Conservation (phyloP, 2,888 invertebrate genomes). For the Perithous albicinctus region DNA sequence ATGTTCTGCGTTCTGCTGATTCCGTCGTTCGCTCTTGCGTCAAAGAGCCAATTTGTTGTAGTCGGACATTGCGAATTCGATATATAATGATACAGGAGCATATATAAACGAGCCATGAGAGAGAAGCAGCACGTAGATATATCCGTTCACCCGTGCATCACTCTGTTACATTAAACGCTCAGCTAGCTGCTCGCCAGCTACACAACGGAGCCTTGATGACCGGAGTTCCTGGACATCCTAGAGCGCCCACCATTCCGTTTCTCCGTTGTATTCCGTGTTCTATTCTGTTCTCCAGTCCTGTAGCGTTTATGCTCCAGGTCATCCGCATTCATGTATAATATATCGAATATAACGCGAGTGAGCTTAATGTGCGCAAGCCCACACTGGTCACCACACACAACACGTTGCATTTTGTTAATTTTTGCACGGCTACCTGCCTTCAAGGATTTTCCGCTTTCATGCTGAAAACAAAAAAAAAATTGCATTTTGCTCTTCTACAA, state of each 20-base stretch:
- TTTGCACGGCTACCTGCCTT: neutral
- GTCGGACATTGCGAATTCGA: conserved; percentile 69
- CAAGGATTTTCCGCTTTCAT: neutral
- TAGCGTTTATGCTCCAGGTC: conserved; percentile 13
- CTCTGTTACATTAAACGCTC: conserved; percentile 68
- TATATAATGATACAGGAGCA: conserved; percentile 70
- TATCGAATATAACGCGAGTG: conserved; percentile 13
- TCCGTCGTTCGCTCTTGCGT: conserved; percentile 11
- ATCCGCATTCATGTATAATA: conserved; percentile 20
- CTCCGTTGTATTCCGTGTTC: neutral
- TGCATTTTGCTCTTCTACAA: neutral
- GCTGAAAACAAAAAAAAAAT: neutral
- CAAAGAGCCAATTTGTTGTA: conserved; percentile 73
- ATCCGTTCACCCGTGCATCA: conserved; percentile 65
- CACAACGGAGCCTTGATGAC: conserved; percentile 6
- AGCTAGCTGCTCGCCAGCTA: neutral
- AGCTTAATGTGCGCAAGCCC: conserved; percentile 4
- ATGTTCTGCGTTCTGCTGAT: neutral
- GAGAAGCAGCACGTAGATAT: neutral
- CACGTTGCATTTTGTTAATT: conserved; percentile 8
- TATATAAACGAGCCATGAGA: conserved; percentile 49
- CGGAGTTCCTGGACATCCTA: conserved; percentile 13
- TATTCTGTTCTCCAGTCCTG: neutral
- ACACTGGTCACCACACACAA: neutral
- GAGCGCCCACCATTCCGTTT: conserved; percentile 7